Evolutionary conservation across 2,113 vertebrate genomes (phyloP), one percentile per base, ranked within the genome.

Genomic region (Oryzias woworae): DNA sequence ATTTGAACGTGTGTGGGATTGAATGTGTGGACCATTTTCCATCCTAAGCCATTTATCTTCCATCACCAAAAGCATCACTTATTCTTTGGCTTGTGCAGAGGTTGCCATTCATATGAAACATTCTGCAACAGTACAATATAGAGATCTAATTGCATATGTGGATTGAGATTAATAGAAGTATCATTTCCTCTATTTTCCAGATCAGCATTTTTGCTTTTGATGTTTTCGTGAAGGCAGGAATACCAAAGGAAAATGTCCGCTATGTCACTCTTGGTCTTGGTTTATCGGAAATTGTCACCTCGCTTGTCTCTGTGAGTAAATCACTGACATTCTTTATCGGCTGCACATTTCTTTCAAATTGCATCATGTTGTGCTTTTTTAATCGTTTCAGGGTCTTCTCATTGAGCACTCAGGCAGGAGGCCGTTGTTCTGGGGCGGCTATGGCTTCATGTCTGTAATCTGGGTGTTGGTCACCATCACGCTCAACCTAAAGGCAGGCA

Each of bases 221-320:
- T 67, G 71, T 95, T 72, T 93, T 95, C 66, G 47, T 77, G 69
- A 75, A 90, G 43, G 86, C 86, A 7, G 93, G 93, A 28, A 91
- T 95, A 52, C 75, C 90, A 0, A 41, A 47, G 58, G 71, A 80
- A 36, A 87, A 90, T 62, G 93, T 88, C 28, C 92, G 85, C 42
- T 94, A 95, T 7, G 55, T 94, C 10, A 94, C 92, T 1, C 65
- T 96, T 14, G 91, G 93, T 31, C 26, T 93, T n/a, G 94, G 94
- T 31, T 42, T 80, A 2, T 67, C 83, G 0, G 93, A 94, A 78
- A 89, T 94, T 41, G n/a, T 93, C 60, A 85, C 90, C 51, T 91
- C 79, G 24, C 23, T 94, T 63, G 46, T 71, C 23, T 92, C 90
- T 85, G 94, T 95, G 86, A 94, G 93, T 91, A 17, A 53, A 55